Conservation (phyloP, 2,797 vertebrate genomes). For the Babyrousa celebensis region DNA sequence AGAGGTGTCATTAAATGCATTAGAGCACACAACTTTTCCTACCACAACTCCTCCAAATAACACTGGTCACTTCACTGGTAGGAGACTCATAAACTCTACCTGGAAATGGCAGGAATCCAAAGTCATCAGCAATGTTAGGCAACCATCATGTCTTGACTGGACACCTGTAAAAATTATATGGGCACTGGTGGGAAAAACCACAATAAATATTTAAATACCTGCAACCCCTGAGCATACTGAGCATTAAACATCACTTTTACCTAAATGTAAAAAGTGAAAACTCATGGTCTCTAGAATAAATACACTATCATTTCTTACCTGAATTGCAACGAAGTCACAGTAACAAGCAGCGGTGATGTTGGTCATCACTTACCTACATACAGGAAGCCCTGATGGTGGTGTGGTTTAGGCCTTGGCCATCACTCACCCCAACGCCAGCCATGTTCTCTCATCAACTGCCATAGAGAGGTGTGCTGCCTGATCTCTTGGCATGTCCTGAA, state of each 20-base stretch:
- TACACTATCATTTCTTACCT: not conserved
- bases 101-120: not conserved
- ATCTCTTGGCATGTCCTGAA: not conserved
- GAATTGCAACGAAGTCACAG: not conserved
- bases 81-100: not conserved
- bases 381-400: not conserved
- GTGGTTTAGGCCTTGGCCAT: not conserved
- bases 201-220: not conserved
- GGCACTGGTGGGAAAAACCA: not conserved
- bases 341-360: not conserved
- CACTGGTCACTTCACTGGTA: not conserved
- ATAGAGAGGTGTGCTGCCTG: not conserved
- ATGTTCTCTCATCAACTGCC: not conserved
- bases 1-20: not conserved
- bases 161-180: not conserved
- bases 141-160: not conserved
- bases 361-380: not conserved
- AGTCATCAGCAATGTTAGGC: not conserved
- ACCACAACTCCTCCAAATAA: not conserved
- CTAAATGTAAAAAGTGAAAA: not conserved
- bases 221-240: not conserved
- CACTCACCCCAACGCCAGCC: not conserved
- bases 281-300: not conserved
- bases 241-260: not conserved
- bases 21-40: not conserved